Evolutionary conservation across 2,888 invertebrate genomes (phyloP), one percentile per base, ranked within the genome.

Genomic region (Drosophila mimetica): DNA sequence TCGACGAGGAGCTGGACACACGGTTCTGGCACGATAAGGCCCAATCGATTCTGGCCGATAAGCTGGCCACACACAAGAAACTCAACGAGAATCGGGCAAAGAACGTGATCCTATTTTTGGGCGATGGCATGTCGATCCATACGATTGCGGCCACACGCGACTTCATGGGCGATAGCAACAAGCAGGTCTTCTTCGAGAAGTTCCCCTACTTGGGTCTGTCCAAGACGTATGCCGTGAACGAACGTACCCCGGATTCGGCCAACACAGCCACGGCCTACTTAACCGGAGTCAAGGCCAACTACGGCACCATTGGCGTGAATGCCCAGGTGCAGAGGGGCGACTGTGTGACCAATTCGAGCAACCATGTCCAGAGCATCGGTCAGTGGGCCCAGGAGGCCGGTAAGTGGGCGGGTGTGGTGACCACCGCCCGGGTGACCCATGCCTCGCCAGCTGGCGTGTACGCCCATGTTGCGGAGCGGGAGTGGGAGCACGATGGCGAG

Each of bases 241-340:
- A 93, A 41, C 95, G 96, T 90, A 96, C 96, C 0, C 94, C 97
- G 0, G 97, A 97, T 86, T 97, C 97, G 0, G 97, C 97, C 0
- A 95, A 95, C 84, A 95, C 96, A 0, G 95, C 96, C 0, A 97
- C 97, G 0, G 96, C 97, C 0, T 96, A 96, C 86, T 91, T 96
- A 13, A 92, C 93, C 2, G 97, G 97, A 0, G 95, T 96, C 0
- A 97, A 97, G 92, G 94, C 93, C n/a, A 96, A 96, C 89, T 93
- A 86, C 74, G 95, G 94, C 2, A 96, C 96, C 0, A 93, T 97
- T 34, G 97, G 97, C 0, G 93, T 97, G 0, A 94, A 94, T 46
- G 95, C 93, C 0, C 92, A 93, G 0, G 96, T 95, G 0, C 89
- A 90, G 32, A 92, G 93, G 0, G 93, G 93, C 0, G 94, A 96